Percentiles rank a stretch among this genome's conserved stretches.
Evolutionary conservation across 2,888 invertebrate genomes (phyloP).

Genomic region (Escarpia spicata): DNA sequence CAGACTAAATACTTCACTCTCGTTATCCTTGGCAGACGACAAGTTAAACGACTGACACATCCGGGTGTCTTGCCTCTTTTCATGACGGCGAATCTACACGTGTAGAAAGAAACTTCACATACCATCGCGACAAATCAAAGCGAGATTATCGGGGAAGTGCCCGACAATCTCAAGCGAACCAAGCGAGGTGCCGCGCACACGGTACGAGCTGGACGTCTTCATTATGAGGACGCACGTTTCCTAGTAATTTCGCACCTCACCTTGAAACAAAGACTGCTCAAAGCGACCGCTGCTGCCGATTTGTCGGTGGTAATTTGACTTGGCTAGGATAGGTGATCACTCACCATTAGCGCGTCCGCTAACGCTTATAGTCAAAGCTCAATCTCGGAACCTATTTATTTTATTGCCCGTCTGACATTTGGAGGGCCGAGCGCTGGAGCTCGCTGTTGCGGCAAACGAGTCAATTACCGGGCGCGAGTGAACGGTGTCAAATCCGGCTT

Average conservation of each 20-base stretch:
- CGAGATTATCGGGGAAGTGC: neutral
- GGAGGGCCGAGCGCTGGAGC: neutral
- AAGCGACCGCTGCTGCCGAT: neutral
- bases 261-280: neutral
- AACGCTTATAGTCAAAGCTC: constrained; percentile 16
- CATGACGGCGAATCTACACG: neutral
- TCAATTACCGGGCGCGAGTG: constrained; percentile 9
- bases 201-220: neutral
- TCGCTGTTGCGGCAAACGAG: neutral
- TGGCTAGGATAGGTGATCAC: constrained; percentile 6
- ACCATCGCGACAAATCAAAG: neutral
- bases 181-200: neutral
- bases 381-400: constrained; percentile 7
- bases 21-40: neutral
- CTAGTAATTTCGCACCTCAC: neutral
- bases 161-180: neutral
- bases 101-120: neutral
- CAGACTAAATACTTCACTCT: neutral
- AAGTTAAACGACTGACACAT: constrained; percentile 11
- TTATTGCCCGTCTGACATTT: constrained; percentile 16
- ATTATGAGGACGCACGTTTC: neutral
- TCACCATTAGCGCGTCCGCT: constrained; percentile 11
- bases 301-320: constrained; percentile 5
- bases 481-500: neutral
- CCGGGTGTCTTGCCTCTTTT: neutral